phyloP scores from a whole-genome alignment of 2,113 vertebrate genomes.

The Heliornis fulica region DNA sequence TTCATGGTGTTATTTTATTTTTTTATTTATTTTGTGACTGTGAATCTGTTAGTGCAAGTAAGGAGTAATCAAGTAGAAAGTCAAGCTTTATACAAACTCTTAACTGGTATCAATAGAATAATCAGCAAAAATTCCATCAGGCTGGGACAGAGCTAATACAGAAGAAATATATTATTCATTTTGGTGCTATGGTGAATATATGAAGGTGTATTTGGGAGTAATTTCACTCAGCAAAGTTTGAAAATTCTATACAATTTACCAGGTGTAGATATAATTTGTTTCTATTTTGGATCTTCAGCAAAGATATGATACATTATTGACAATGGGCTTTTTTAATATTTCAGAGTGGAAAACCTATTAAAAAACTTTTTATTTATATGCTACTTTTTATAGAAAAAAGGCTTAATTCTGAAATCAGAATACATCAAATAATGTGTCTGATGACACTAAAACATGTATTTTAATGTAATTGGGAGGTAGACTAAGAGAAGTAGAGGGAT shows the following conservation, averaged over 20 bases:
- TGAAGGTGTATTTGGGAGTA: neutral
- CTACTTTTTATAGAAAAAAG: neutral
- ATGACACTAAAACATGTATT: neutral
- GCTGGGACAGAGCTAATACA: neutral
- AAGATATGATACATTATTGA: neutral
- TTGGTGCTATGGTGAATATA: neutral
- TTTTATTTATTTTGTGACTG: neutral
- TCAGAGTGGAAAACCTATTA: neutral
- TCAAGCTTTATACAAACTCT: neutral
- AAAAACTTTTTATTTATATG: neutral
- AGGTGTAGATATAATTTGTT: neutral
- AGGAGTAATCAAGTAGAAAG: neutral
- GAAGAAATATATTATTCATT: neutral
- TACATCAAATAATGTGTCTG: neutral
- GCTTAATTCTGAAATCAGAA: neutral
- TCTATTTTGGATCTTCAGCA: neutral
- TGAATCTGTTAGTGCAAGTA: neutral
- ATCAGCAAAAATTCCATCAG: neutral
- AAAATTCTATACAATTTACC: neutral
- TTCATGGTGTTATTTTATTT: neutral
- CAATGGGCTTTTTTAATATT: neutral
- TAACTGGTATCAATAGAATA: neutral
- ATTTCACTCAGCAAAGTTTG: neutral
- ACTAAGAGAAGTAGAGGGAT: neutral
- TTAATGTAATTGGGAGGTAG: neutral